A percentile compares a stretch with the other conserved stretches of the same genome.
phyloP scores from a whole-genome alignment of 2,888 invertebrate species.

The Zhengitettix transpicula region DNA sequence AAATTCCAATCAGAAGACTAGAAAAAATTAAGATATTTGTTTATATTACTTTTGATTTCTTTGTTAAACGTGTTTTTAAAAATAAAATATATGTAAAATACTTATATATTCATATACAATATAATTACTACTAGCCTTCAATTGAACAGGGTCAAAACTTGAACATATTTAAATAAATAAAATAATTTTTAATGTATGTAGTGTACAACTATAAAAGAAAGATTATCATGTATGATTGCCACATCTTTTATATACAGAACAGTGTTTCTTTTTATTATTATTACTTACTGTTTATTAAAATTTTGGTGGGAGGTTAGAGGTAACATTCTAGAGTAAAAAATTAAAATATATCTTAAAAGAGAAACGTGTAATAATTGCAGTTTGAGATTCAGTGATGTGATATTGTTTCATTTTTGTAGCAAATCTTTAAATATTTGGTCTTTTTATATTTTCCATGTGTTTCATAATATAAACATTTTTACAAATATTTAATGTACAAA shows the following conservation, averaged over 20 bases:
- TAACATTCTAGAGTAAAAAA: background rate
- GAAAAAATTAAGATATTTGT: background rate
- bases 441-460: too few relatives aligned
- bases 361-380: background rate
- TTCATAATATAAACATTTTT: background rate
- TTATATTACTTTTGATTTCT: background rate
- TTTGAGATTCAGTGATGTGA: background rate
- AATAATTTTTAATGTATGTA: constrained; percentile 12
- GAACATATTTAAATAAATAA: constrained; percentile 10
- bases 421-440: background rate
- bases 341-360: too few relatives aligned
- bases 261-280: constrained; percentile 13
- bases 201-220: constrained; percentile 8
- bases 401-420: background rate
- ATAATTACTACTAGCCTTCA: constrained; percentile 15
- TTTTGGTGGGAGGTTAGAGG: constrained; percentile 11
- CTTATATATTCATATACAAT: background rate
- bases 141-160: constrained; percentile 15
- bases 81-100: background rate
- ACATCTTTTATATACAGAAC: constrained; percentile 9
- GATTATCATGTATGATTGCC: constrained; percentile 10
- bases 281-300: constrained; percentile 12
- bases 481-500: background rate
- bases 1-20: too few relatives aligned
- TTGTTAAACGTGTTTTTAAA: constrained; percentile 2